phyloP scores from a whole-genome alignment of 2,113 vertebrate genomes.

The Clarias batrachus region DNA sequence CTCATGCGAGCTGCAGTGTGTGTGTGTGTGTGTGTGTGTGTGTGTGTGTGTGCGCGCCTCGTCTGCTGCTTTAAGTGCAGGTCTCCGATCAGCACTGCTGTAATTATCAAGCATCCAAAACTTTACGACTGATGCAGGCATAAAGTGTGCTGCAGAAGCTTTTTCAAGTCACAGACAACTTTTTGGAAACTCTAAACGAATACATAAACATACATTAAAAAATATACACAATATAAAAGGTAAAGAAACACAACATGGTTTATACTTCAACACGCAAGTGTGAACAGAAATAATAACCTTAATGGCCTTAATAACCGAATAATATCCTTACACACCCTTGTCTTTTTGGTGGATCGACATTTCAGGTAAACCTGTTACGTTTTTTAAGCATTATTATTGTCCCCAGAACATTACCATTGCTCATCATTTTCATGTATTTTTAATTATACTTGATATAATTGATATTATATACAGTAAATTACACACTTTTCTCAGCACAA shows the following conservation, averaged over 20 bases:
- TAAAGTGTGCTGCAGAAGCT: neutral
- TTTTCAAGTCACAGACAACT: neutral
- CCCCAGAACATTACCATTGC: neutral
- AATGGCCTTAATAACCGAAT: neutral
- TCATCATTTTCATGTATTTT: too few relatives aligned
- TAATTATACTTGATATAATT: neutral
- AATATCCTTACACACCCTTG: neutral
- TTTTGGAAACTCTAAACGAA: neutral
- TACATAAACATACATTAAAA: neutral
- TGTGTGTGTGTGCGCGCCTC: constrained; percentile 7
- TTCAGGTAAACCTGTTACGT: neutral
- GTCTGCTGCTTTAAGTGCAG: constrained; percentile 37
- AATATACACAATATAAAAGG: neutral
- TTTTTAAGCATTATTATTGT: neutral
- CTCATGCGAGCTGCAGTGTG: constrained; percentile 18
- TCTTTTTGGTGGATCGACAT: neutral
- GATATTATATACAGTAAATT: neutral
- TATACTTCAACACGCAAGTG: neutral
- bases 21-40: too few relatives aligned
- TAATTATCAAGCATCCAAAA: constrained; percentile 34
- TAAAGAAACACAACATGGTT: neutral
- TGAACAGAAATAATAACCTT: neutral
- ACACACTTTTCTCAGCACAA: neutral
- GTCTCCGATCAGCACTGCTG: constrained; percentile 21
- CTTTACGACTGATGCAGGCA: neutral